These are phyloP conservation scores for Hiodon alosoides DNA, from an alignment of 2,113 vertebrate genomes.

Conservation along the genomic window DNA sequence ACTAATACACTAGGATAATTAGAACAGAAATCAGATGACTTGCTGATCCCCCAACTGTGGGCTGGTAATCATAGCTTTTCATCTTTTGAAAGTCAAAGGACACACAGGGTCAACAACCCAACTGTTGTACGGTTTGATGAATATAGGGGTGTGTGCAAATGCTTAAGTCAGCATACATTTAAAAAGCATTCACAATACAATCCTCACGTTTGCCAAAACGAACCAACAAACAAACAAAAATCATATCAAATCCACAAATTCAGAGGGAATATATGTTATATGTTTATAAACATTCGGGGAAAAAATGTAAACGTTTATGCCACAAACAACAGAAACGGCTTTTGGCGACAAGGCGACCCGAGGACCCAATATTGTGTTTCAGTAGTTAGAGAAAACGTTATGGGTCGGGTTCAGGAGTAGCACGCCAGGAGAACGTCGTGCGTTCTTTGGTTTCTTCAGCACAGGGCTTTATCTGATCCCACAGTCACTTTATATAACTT, in stretches of 20 bases:
- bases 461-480: constrained; percentile 33
- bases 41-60: background rate
- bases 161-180: too few species aligned
- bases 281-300: background rate
- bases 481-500: constrained; percentile 35
- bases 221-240: too few species aligned
- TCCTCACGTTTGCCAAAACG: too few species aligned
- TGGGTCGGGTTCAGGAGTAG: background rate
- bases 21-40: background rate
- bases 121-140: too few species aligned
- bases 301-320: too few species aligned
- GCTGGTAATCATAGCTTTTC: background rate
- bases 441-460: constrained; percentile 27
- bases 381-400: background rate
- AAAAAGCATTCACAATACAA: too few species aligned
- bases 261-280: background rate
- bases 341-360: background rate
- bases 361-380: background rate
- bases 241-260: background rate
- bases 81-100: background rate
- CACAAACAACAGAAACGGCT: background rate
- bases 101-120: too few species aligned
- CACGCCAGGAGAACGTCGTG: background rate
- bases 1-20: background rate
- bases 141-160: too few species aligned